Base-by-base conservation (phyloP, 1,140 invertebrate genomes). In the Leptopilina clavipes region DNA sequence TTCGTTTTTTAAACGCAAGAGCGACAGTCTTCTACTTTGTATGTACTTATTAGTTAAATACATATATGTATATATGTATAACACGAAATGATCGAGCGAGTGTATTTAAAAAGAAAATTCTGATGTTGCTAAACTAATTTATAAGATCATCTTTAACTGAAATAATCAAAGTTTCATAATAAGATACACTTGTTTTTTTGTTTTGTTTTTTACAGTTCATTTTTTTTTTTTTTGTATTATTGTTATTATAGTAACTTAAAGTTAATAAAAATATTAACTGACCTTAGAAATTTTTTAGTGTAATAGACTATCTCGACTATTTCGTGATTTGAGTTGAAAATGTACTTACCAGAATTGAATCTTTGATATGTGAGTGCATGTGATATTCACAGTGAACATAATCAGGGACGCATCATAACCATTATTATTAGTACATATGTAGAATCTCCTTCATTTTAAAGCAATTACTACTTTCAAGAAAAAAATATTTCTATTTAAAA, bases 381-480 rank as follows among this genome's bases (percentile, higher is more conserved):
- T 88, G 87, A 89, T 88, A 89, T 89, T 88, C 86, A 86, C 82
- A 84, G 82, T 82, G 48, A 86, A 88, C 83, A 86, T 86, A 86
- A 89, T 89, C 88, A 89, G 87, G 85, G 86, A 88, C 76, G 82
- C 82, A 83, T 83, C 80, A 78, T 81, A 82, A 84, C 73, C 77
- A 82, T 79, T 84, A 76, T 71, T 73, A 76, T 84, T 77, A 72
- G 5, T 19, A 19, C 22, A 52, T 54, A 40, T 40, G 37, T 40
- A 70, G 48, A 40, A 25, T 71, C 54, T 19, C 43, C 14, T 48
- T 56, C 73, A n/a, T 59, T 44, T 40, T 14, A 19, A 37, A 17
- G 8, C 44, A 56, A 22, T 25, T 25, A 48, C 2, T n/a, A 9
- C 25, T 52, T 65, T 17, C 52, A 18, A 14, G 48, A 1, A 7